phyloP scores from a whole-genome alignment of 2,888 invertebrate genomes.

The Tenthredo amoena region DNA sequence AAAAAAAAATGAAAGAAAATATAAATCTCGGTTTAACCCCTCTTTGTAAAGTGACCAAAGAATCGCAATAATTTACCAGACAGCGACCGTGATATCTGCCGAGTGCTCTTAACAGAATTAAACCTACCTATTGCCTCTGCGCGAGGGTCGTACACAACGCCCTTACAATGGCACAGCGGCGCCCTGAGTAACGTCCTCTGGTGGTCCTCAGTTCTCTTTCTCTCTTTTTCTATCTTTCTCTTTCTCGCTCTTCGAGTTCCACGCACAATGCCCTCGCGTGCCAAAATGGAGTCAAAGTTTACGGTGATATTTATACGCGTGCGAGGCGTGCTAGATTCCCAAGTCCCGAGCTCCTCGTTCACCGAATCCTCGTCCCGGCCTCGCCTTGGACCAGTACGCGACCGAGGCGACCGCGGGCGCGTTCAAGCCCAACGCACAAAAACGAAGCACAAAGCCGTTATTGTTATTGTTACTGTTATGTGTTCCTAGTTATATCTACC shows the following conservation, averaged over 20 bases:
- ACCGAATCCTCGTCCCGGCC: not conserved
- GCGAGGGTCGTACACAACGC: slow-evolving; percentile 50
- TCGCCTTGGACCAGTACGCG: not conserved
- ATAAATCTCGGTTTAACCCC: slow-evolving; percentile 44
- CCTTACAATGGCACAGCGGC: slow-evolving; percentile 43
- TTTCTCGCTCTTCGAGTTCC: slow-evolving; percentile 1
- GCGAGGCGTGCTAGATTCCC: slow-evolving; percentile 37
- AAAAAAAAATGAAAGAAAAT: slow-evolving; percentile 16
- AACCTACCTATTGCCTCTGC: slow-evolving; percentile 56
- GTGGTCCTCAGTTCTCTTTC: slow-evolving; percentile 35
- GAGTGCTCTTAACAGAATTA: slow-evolving; percentile 67
- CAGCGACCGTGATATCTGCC: slow-evolving; percentile 50
- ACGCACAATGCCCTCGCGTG: slow-evolving; percentile 51
- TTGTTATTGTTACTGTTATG: slow-evolving; percentile 51
- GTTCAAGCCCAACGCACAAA: slow-evolving; percentile 46
- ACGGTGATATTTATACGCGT: slow-evolving; percentile 49
- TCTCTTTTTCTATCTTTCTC: not conserved
- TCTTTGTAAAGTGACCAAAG: slow-evolving; percentile 51
- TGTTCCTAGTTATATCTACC: slow-evolving; percentile 45
- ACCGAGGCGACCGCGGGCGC: slow-evolving; percentile 12
- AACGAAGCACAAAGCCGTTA: slow-evolving; percentile 50
- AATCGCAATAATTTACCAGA: slow-evolving; percentile 47
- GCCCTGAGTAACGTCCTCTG: slow-evolving; percentile 51
- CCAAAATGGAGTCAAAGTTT: slow-evolving; percentile 50
- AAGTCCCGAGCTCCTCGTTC: slow-evolving; percentile 26